Evolutionary conservation across 2,888 invertebrate species (phyloP).

Genomic region (Trichacis sp.): DNA sequence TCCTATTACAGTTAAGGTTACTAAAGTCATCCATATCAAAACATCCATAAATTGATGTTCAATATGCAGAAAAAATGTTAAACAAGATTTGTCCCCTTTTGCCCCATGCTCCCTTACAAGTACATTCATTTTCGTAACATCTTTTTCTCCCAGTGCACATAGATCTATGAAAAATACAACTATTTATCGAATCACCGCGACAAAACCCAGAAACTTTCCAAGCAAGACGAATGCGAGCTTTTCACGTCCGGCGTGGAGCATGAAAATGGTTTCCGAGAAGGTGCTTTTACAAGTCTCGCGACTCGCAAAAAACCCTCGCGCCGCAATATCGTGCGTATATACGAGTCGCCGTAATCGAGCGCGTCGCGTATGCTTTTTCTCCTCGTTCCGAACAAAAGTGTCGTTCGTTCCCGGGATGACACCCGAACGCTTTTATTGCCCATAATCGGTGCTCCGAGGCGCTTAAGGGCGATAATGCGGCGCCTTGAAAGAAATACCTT

Average conservation of each 20-base stretch:
- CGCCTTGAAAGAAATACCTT: constrained; percentile 62
- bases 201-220: no score
- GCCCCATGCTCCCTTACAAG: no score
- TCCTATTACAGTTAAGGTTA: no score
- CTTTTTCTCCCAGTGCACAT: no score
- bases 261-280: constrained; percentile 59
- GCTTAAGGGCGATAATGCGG: constrained; percentile 59
- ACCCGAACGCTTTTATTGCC: constrained; percentile 65
- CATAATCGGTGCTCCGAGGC: constrained; percentile 59
- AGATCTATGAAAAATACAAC: no score
- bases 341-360: constrained; percentile 48
- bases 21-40: no score
- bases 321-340: constrained; percentile 47
- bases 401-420: constrained; percentile 60
- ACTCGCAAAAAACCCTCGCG: constrained; percentile 42
- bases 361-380: constrained; percentile 46
- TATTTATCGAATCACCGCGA: no score
- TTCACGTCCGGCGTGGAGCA: constrained; percentile 45
- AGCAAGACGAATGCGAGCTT: no score
- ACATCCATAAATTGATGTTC: no score
- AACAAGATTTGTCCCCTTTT: no score
- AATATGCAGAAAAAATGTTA: no score
- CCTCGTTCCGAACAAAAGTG: constrained; percentile 49
- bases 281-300: constrained; percentile 27
- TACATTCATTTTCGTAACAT: no score